phyloP scores from a whole-genome alignment of 1,140 invertebrate genomes.

The Ips nitidus region DNA sequence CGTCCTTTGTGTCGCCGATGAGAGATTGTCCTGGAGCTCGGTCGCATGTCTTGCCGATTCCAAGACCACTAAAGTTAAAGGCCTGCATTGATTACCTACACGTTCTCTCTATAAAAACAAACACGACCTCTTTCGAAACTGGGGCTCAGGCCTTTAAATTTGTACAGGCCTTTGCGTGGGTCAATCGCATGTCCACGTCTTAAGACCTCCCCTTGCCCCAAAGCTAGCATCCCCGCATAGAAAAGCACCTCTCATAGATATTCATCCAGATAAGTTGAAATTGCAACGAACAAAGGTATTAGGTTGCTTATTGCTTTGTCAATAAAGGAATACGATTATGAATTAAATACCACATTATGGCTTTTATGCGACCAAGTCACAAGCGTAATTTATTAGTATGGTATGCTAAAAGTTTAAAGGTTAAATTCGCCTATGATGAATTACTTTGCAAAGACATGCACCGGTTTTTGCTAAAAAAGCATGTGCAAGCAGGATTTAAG shows the following conservation, averaged over 20 bases:
- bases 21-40: slow-evolving; percentile 46
- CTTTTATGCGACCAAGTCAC: slow-evolving; percentile 23
- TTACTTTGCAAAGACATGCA: slow-evolving; percentile 11
- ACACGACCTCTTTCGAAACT: not conserved
- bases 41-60: slow-evolving; percentile 33
- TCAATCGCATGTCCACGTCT: slow-evolving; percentile 45
- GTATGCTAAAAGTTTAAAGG: slow-evolving; percentile 21
- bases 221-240: slow-evolving; percentile 38
- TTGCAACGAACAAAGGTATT: slow-evolving; percentile 38
- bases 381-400: slow-evolving; percentile 28
- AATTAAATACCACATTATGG: slow-evolving; percentile 31
- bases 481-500: not conserved
- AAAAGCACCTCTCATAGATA: slow-evolving; percentile 32
- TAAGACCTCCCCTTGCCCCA: slow-evolving; percentile 38
- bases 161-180: slow-evolving; percentile 9
- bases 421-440: slow-evolving; percentile 18
- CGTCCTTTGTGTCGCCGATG: slow-evolving; percentile 49
- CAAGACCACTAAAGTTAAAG: slow-evolving; percentile 12
- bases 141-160: slow-evolving; percentile 9
- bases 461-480: slow-evolving; percentile 1
- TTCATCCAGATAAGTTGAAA: slow-evolving; percentile 32
- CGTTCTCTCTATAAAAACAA: too few species aligned
- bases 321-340: slow-evolving; percentile 37
- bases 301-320: slow-evolving; percentile 37
- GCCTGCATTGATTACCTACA: not conserved